A percentile compares a stretch with the other conserved stretches of the same genome.
Evolutionary conservation across 1,140 invertebrate species (phyloP).

Genomic region (Lepidostoma basale): DNA sequence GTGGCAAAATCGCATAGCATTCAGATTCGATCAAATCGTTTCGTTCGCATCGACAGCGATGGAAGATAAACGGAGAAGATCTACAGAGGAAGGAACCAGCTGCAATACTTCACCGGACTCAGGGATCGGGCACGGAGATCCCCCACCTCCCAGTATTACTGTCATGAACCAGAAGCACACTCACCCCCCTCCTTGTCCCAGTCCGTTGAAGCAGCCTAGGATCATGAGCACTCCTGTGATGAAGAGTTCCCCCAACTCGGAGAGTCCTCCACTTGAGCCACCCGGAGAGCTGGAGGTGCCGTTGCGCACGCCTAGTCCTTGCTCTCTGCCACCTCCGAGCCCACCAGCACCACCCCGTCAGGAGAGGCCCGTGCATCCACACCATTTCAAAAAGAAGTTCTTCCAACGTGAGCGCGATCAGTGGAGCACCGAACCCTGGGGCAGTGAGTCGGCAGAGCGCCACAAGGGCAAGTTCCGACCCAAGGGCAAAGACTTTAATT

Average conservation of each 20-base stretch:
- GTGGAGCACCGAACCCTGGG: constrained; percentile 63
- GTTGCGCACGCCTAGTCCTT: constrained; percentile 66
- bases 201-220: constrained; percentile 49
- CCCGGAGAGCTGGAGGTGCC: constrained; percentile 52
- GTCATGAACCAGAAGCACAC: constrained; percentile 28
- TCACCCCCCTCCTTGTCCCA: constrained; percentile 40
- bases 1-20: constrained; percentile 86
- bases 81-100: constrained; percentile 71
- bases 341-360: constrained; percentile 36
- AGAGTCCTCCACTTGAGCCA: constrained; percentile 51
- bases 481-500: constrained; percentile 76
- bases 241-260: constrained; percentile 49
- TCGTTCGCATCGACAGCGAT: constrained; percentile 85
- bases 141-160: constrained; percentile 48
- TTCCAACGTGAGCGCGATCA: constrained; percentile 73
- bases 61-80: constrained; percentile 75
- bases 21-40: constrained; percentile 84
- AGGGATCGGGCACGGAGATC: constrained; percentile 73
- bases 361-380: constrained; percentile 54
- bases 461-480: constrained; percentile 63
- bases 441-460: constrained; percentile 53
- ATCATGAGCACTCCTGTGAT: constrained; percentile 53
- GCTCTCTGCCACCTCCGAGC: constrained; percentile 50
- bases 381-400: constrained; percentile 82
- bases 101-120: constrained; percentile 80